Evolutionary conservation across 2,797 vertebrate species (phyloP).

Genomic region (Erithacus rubecula): DNA sequence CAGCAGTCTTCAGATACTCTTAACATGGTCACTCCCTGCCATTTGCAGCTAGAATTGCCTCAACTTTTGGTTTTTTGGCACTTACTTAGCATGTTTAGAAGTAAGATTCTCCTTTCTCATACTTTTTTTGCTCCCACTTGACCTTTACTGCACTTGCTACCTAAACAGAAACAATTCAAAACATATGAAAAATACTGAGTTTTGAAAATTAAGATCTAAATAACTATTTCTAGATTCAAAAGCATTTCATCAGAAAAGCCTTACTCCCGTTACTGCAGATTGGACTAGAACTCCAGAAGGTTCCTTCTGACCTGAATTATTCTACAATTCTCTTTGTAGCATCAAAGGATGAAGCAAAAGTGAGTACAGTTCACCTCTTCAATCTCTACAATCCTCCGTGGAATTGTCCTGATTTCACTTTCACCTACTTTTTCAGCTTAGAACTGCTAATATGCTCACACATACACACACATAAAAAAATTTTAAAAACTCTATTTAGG

Average conservation of each 20-base stretch:
- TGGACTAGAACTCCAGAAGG: neutral
- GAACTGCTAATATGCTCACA: neutral
- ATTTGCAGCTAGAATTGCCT: neutral
- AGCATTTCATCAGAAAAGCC: neutral
- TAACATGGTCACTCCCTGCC: neutral
- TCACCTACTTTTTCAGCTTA: neutral
- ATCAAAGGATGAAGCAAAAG: neutral
- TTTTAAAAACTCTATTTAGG: neutral
- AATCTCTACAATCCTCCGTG: neutral
- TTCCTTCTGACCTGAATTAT: neutral
- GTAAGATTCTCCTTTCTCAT: neutral
- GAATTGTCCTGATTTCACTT: neutral
- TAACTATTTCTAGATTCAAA: neutral
- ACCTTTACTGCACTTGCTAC: neutral
- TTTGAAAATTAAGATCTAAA: neutral
- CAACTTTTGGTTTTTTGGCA: neutral
- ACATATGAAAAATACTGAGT: rapidly evolving
- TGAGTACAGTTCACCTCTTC: neutral
- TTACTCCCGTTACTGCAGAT: neutral
- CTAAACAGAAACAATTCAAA: neutral
- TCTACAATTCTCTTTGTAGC: neutral
- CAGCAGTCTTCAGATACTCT: neutral
- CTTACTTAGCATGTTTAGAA: neutral
- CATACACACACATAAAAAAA: neutral
- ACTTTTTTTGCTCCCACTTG: neutral